Base-by-base conservation (phyloP, 2,888 invertebrate species). In the Artemia sinica region DNA sequence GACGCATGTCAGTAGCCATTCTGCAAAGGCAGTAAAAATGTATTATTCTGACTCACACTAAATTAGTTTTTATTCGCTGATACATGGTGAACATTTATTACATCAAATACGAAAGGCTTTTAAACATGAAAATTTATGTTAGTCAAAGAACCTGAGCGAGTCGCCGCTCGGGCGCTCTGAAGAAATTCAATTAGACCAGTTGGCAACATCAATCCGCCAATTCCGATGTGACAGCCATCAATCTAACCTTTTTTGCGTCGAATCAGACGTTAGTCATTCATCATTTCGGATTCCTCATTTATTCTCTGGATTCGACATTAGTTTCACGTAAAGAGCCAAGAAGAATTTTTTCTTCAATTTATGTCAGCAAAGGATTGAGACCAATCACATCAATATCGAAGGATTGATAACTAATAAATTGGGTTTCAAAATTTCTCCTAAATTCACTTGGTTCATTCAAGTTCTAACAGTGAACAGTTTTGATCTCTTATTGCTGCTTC, bases 161-260 rank as follows among this genome's bases (percentile, higher is more conserved):
- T 28, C 63, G 63, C 63, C 63, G 63, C 63, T 58, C 63, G 63
- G 28, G 63, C 63, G 63, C 63, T 58, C 63, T 28, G 63, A 41
- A 58, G 63, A 58, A 58, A 10, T 58, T 58, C 63, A 58, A 58
- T 58, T 58, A 58, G 63, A 58, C 63, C 63, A 58, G 63, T 58
- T 58, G 63, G 63, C 63, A 58, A 58, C 63, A 58, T 58, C 63
- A n/a, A 58, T 58, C 63, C 63, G 63, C 63, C n/a, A 58, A 58
- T 58, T 28, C 14, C 12, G 28, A 58, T 18, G 63, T 58, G 63
- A 58, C 63, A 58, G 63, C 63, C 63, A 58, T 58, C 63, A 58
- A 58, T 58, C 63, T 58, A 58, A n/a, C 28, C 14, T 58, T 58
- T 58, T 58, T 58, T 58, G 63, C 2, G 41, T 58, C 28, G 63